Percentiles rank a stretch among this genome's conserved stretches.
These are phyloP conservation scores for Falco biarmicus DNA, from an alignment of 2,797 vertebrate genomes.

Conservation along the genomic window DNA sequence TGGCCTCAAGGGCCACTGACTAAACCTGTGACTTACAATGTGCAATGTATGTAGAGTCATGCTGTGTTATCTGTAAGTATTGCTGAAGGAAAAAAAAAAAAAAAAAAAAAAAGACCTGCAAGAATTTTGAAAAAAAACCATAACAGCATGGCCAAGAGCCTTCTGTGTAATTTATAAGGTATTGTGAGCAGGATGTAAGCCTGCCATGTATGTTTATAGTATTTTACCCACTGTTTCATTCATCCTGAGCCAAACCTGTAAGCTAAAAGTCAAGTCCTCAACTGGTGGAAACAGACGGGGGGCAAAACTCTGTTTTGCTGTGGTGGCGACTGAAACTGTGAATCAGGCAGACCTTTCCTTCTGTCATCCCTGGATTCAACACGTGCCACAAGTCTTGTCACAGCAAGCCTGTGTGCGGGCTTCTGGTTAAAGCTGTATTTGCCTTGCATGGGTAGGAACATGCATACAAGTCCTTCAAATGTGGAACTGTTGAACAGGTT, in stretches of 20 bases:
- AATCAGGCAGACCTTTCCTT: neutral
- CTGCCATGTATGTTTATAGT: fast-evolving
- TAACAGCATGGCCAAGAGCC: neutral
- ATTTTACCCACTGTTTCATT: neutral
- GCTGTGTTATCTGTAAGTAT: neutral
- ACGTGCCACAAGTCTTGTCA: fast-evolving
- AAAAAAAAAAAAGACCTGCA: neutral
- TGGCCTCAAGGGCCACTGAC: neutral
- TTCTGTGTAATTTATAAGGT: neutral
- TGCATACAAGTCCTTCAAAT: neutral
- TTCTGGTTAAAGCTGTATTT: fast-evolving
- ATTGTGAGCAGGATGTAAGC: neutral
- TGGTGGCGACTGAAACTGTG: neutral
- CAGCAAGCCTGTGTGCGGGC: neutral
- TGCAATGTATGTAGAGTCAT: fast-evolving
- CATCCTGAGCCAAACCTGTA: neutral
- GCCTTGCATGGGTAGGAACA: neutral
- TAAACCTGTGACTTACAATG: neutral
- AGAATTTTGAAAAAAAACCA: neutral
- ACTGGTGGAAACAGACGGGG: neutral
- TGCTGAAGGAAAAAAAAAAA: neutral
- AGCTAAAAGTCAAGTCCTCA: neutral
- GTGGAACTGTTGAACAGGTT: neutral
- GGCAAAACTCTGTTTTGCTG: neutral
- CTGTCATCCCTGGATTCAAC: neutral